phyloP scores from a whole-genome alignment of 2,888 invertebrate genomes.

The Panorpa germanica region DNA sequence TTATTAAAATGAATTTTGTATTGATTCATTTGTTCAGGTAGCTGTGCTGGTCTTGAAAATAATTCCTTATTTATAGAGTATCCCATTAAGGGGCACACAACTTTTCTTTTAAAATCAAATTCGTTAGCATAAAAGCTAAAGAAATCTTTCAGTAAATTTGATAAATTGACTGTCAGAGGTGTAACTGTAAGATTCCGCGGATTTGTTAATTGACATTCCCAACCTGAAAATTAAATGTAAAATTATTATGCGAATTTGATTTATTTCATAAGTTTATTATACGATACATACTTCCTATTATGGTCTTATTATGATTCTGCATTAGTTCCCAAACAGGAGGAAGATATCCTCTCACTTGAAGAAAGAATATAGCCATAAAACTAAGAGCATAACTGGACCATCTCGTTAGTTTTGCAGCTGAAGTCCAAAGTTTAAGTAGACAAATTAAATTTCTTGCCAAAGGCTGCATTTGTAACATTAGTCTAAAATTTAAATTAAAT shows the following conservation, averaged over 20 bases:
- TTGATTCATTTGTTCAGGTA: conserved; percentile 23
- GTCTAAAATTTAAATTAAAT: too few relatives aligned
- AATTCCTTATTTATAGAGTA: conserved; percentile 19
- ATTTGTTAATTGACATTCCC: conserved; percentile 19
- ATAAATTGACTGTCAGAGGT: conserved; percentile 14
- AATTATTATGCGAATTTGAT: not conserved
- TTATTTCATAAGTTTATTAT: not conserved
- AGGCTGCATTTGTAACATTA: conserved; percentile 22
- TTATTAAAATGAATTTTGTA: conserved; percentile 15
- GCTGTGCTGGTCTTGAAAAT: conserved; percentile 18
- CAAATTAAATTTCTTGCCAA: conserved; percentile 25
- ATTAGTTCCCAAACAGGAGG: conserved; percentile 19
- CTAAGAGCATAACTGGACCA: conserved; percentile 27
- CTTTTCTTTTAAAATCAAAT: conserved; percentile 20
- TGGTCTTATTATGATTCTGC: conserved; percentile 14
- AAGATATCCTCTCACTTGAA: conserved; percentile 25
- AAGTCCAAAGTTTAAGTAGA: conserved; percentile 30
- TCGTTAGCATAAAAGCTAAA: conserved; percentile 19
- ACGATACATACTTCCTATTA: conserved; percentile 18
- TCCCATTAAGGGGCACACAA: conserved; percentile 29
- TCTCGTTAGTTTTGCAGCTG: conserved; percentile 16
- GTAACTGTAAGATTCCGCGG: conserved; percentile 14
- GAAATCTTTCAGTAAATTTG: conserved; percentile 18
- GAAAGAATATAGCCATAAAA: conserved; percentile 31
- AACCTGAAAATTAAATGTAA: conserved; percentile 17